phyloP scores from a whole-genome alignment of 1,140 invertebrate species.

The Potamilus streckersoni region DNA sequence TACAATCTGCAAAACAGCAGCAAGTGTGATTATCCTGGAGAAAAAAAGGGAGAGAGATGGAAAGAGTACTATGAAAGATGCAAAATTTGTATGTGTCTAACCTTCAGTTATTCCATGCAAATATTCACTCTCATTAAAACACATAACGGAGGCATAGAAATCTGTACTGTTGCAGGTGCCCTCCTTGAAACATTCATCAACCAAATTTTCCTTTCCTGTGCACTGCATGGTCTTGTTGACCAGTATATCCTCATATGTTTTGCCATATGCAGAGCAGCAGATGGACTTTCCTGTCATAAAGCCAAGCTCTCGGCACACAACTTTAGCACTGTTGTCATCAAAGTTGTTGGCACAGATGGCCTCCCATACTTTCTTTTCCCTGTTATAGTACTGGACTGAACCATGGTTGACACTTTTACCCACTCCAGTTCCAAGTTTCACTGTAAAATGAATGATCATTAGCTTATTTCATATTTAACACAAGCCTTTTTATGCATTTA shows the following conservation, averaged over 20 bases:
- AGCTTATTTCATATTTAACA: not conserved
- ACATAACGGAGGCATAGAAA: conserved; percentile 27
- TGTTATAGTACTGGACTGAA: conserved; percentile 23
- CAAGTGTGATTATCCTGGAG: too few relatives aligned
- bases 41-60: too few relatives aligned
- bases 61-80: too few relatives aligned
- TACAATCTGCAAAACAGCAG: too few relatives aligned
- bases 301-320: conserved; percentile 23
- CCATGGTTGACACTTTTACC: conserved; percentile 27
- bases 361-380: conserved; percentile 12
- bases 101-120: too few relatives aligned
- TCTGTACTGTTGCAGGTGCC: conserved; percentile 12
- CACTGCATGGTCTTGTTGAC: conserved; percentile 23
- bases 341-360: conserved; percentile 28
- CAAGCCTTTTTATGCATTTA: not conserved
- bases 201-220: conserved; percentile 8
- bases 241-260: conserved; percentile 27
- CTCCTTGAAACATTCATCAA: conserved; percentile 9
- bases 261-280: conserved; percentile 23
- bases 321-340: conserved; percentile 22
- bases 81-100: too few relatives aligned
- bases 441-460: conserved; percentile 33
- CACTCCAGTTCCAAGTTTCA: conserved; percentile 41
- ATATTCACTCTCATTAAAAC: conserved; percentile 7
- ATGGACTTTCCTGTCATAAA: conserved; percentile 18